Conservation (phyloP, 2,113 vertebrate species). For the Eurypyga helias region DNA sequence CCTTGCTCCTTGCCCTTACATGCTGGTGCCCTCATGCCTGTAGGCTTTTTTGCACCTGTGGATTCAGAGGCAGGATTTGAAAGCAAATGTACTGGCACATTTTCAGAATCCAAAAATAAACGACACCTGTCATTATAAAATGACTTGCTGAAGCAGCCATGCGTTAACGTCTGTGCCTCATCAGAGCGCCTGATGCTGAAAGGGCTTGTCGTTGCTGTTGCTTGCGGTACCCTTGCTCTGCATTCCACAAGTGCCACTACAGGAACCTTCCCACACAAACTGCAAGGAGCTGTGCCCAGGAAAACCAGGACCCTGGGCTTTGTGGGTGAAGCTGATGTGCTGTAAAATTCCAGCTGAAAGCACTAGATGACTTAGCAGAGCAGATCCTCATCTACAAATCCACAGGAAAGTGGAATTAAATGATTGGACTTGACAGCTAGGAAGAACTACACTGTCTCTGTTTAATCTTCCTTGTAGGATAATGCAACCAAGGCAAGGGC, state of each 20-base stretch:
- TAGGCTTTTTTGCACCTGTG: background rate
- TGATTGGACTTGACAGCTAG: slow-evolving; percentile 9
- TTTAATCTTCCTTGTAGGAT: slow-evolving; percentile 23
- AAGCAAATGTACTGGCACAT: background rate
- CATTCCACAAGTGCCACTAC: background rate
- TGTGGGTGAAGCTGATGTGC: background rate
- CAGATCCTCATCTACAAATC: slow-evolving; percentile 31
- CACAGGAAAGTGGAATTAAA: slow-evolving; percentile 54
- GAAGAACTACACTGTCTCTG: background rate
- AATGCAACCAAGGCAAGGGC: background rate
- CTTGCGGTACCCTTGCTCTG: background rate
- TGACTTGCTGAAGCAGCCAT: background rate
- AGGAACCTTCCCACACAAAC: background rate
- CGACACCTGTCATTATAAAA: background rate
- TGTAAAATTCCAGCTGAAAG: slow-evolving; percentile 7
- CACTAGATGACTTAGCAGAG: background rate
- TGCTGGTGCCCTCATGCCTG: background rate
- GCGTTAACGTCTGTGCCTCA: background rate
- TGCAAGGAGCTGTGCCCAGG: background rate
- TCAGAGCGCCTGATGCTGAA: background rate
- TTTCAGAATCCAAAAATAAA: slow-evolving; percentile 47
- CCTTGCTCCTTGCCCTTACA: background rate
- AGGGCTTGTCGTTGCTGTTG: background rate
- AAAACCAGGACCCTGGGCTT: background rate
- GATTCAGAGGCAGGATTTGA: slow-evolving; percentile 9